A percentile compares a stretch with the other conserved stretches of the same genome.
These are phyloP conservation scores for Taurulus bubalis DNA, from an alignment of 2,113 vertebrate species.

Conservation along the genomic window DNA sequence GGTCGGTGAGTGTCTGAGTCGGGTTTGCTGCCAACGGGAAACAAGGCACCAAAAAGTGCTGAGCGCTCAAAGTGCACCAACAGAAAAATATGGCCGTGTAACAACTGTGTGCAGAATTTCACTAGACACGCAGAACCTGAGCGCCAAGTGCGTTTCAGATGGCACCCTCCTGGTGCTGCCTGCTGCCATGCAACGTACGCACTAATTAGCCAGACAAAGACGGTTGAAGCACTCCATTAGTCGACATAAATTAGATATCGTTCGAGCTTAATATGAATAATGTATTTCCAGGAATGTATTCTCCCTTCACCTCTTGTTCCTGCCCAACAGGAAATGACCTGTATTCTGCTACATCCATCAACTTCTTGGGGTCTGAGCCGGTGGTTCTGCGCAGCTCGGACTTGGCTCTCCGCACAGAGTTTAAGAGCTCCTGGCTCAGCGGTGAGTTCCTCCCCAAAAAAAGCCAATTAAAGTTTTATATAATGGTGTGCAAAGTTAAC, in stretches of 20 bases:
- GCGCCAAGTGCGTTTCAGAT: neutral
- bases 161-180: neutral
- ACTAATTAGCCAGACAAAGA: neutral
- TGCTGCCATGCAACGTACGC: neutral
- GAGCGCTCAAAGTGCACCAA: conserved; percentile 42
- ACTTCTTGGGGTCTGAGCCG: conserved; percentile 87
- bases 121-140: neutral
- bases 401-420: conserved; percentile 81
- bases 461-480: neutral
- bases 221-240: conserved; percentile 19
- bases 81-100: conserved; percentile 1
- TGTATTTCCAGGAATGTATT: conserved; percentile 57
- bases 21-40: conserved; percentile 31
- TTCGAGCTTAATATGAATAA: conserved; percentile 40
- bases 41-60: conserved; percentile 6
- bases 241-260: conserved; percentile 21
- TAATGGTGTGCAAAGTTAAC: neutral
- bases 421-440: conserved; percentile 84
- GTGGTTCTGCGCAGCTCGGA: conserved; percentile 81
- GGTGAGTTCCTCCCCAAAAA: conserved; percentile 70
- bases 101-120: conserved; percentile 28
- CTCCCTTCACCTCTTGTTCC: conserved; percentile 42
- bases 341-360: conserved; percentile 87
- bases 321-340: conserved; percentile 82
- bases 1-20: conserved; percentile 80